Conservation (phyloP, 1,140 invertebrate genomes). For the Leptopilina clavipes region DNA sequence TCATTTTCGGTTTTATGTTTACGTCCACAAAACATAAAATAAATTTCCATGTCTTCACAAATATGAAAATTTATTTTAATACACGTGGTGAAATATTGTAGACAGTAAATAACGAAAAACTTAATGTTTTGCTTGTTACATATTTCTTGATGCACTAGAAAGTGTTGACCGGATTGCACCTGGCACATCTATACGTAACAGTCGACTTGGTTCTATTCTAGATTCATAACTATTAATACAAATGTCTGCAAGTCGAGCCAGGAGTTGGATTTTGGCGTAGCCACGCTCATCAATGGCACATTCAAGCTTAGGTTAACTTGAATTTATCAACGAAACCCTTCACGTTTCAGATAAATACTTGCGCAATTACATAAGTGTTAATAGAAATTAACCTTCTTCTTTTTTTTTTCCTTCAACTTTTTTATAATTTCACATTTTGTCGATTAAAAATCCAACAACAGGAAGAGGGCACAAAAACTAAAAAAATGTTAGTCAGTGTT, state of each 20-base stretch:
- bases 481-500: background rate
- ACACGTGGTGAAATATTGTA: background rate
- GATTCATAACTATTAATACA: conserved; percentile 75
- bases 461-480: background rate
- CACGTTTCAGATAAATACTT: background rate
- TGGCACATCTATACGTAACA: conserved; percentile 56
- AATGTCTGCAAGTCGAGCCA: conserved; percentile 63
- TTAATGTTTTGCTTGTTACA: background rate
- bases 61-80: background rate
- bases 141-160: conserved; percentile 4
- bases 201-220: conserved; percentile 68
- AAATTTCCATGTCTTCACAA: too few relatives aligned
- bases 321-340: conserved; percentile 71
- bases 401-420: too few relatives aligned
- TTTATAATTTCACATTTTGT: too few relatives aligned
- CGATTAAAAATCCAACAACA: too few relatives aligned
- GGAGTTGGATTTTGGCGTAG: conserved; percentile 62
- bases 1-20: too few relatives aligned
- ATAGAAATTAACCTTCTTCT: too few relatives aligned
- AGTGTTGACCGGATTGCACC: conserved; percentile 50
- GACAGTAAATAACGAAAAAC: background rate
- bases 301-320: conserved; percentile 67
- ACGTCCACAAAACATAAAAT: too few relatives aligned
- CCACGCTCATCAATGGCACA: conserved; percentile 71
- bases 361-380: too few relatives aligned